phyloP scores from a whole-genome alignment of 2,888 invertebrate genomes.

The Marasmarcha lunaedactyla region DNA sequence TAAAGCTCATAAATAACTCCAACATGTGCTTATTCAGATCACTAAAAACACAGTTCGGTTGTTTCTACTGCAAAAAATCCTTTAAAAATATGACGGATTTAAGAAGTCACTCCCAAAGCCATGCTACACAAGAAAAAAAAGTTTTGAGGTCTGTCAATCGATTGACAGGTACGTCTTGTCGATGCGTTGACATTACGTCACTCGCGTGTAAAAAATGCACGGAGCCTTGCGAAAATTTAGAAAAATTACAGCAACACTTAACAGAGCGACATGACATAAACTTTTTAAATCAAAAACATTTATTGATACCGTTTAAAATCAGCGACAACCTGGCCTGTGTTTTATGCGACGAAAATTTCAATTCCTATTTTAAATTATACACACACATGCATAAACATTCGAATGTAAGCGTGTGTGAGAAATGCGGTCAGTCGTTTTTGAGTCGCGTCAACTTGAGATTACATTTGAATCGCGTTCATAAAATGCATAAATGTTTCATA shows the following conservation, averaged over 20 bases:
- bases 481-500: conserved; percentile 25
- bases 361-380: conserved; percentile 24
- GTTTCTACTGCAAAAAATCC: conserved; percentile 26
- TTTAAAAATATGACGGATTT: conserved; percentile 25
- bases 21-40: conserved; percentile 37
- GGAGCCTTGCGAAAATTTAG: conserved; percentile 17
- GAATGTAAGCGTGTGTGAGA: conserved; percentile 31
- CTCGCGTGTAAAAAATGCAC: conserved; percentile 30
- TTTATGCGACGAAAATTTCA: conserved; percentile 23
- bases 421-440: conserved; percentile 28
- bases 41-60: conserved; percentile 28
- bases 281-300: conserved; percentile 21
- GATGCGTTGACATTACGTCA: conserved; percentile 33
- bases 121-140: no score
- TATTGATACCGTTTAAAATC: conserved; percentile 30
- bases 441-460: conserved; percentile 26
- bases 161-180: conserved; percentile 14
- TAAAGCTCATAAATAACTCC: conserved; percentile 33
- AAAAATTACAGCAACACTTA: conserved; percentile 25
- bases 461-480: conserved; percentile 26
- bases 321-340: conserved; percentile 24
- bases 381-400: conserved; percentile 36
- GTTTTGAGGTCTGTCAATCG: no score
- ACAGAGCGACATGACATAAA: conserved; percentile 20
- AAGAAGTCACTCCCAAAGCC: conserved; percentile 6